Base-by-base conservation (phyloP, 2,888 invertebrate genomes). In the Drepana falcataria region DNA sequence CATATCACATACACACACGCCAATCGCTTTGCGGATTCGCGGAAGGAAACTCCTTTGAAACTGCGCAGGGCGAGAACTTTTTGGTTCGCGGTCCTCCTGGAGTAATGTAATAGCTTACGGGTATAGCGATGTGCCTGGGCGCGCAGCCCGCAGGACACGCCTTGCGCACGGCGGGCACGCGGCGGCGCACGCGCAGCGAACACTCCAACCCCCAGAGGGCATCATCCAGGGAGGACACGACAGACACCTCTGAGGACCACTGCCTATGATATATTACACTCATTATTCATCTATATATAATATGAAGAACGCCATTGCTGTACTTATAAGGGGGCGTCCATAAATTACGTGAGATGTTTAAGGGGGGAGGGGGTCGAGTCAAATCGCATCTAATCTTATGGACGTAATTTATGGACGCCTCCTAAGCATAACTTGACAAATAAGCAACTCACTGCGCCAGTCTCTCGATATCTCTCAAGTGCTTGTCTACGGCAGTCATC, bases 151-250 rank as follows among this genome's bases (percentile, higher is more conserved):
- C 74, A 2, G 71, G 47, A 65, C 89, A 87, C 33, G 55, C 47
- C 35, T 62, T 68, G 40, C 60, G 59, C 48, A 81, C 73, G 6
- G 79, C 65, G 40, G 81, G 81, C 49, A 88, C 57, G 1, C 75
- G 64, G 0, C 78, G 73, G 3, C 73, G 69, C 57, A 76, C 81
- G 9, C 86, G 83, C 63, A 87, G 66, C 7, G 53, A 58, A 0
- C 58, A 5, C 54, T 85, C 77, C 37, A 79, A 60, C 63, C 69
- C 69, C 83, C 83, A 85, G 60, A 89, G 64, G 35, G 60, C 55
- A 2, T 33, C 57, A 71, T 88, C 83, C 49, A 86, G 60, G 0
- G 69, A 53, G 0, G 70, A 60, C 35, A 80, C 63, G 0, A 74
- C 72, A 0, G 52, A 37, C 54, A 77, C 77, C 35, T 85, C 85